These are phyloP conservation scores for Cydia strobilella DNA, from an alignment of 1,140 invertebrate genomes.

Conservation along the genomic window DNA sequence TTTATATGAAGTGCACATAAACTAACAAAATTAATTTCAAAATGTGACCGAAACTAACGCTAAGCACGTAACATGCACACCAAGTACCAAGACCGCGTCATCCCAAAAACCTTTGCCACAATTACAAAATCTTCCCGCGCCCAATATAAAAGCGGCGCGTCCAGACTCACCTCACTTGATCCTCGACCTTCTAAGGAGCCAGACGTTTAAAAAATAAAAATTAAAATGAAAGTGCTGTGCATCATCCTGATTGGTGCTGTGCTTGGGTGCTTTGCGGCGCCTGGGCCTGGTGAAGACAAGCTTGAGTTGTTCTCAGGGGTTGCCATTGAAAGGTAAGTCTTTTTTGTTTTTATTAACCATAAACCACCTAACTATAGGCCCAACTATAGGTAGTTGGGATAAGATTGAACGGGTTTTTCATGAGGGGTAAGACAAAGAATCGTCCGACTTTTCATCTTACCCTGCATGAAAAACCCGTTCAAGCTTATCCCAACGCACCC, in stretches of 20 bases:
- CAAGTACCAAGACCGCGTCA: constrained; percentile 55
- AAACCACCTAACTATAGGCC: too few species aligned
- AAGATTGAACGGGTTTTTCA: too few species aligned
- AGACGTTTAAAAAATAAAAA: constrained; percentile 34
- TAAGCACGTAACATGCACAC: background rate
- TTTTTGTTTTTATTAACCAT: background rate
- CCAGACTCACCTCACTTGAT: constrained; percentile 59
- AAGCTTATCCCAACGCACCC: too few species aligned
- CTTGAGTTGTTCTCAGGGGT: constrained; percentile 70
- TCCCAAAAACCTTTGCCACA: constrained; percentile 36
- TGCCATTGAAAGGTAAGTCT: constrained; percentile 71
- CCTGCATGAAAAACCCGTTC: too few species aligned
- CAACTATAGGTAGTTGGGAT: too few species aligned
- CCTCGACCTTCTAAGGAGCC: constrained; percentile 44
- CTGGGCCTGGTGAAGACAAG: constrained; percentile 47
- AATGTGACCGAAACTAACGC: too few species aligned
- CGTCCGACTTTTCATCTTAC: too few species aligned
- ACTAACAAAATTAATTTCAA: too few species aligned
- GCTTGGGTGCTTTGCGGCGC: constrained; percentile 56
- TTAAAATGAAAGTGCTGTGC: constrained; percentile 66
- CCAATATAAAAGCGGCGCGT: constrained; percentile 59
- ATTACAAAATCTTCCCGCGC: constrained; percentile 40
- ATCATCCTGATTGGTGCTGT: constrained; percentile 54
- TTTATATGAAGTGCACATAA: too few species aligned
- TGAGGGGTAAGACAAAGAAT: too few species aligned